Evolutionary conservation across 2,113 vertebrate genomes (phyloP), one percentile per base, ranked within the genome.

Genomic region (Phalacrocorax pelagicus): DNA sequence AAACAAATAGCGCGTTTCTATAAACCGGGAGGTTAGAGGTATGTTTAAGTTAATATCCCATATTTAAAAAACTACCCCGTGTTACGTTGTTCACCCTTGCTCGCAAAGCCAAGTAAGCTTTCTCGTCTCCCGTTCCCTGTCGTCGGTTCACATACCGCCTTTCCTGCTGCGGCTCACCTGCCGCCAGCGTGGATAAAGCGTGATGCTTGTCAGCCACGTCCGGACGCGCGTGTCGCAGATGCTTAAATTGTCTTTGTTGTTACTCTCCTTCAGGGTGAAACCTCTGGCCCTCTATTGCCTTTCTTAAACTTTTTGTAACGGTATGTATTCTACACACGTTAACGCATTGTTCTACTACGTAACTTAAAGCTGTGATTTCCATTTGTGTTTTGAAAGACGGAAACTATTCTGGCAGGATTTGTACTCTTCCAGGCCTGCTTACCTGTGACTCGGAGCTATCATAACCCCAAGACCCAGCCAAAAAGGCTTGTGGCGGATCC

Each of bases 261-360:
- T 63, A 51, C 30, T 58, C 5, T 47, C n/a, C 22, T 63, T 70
- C 55, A 46, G 90, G 57, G 51, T 81, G 52, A 88, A 52, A n/a
- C 69, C 71, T 90, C 77, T 82, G 71, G 38, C 77, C 65, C 34
- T 63, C 59, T 92, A 3, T 92, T 94, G 74, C 47, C 27, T 91
- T 90, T 26, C 24, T 82, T 93, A 86, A 51, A 36, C 72, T 92
- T 96, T 44, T 96, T 98, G 91, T 96, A 97, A 95, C 7, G 52
- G 94, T 92, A 93, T 89, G 90, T 91, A 96, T 91, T 96, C 83
- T 86, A 16, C 4, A 26, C 29, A 11, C 16, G 27, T 84, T 84
- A 92, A 86, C 67, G 36, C 4, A 0, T 77, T 91, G 94, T 75
- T 83, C 95, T 92, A 29, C 86, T 96, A 71, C 66, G 2, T 96